A percentile compares a stretch with the other conserved stretches of the same genome.
These are phyloP conservation scores for Rhyacichthys aspro DNA, from an alignment of 2,797 vertebrate species.

Conservation along the genomic window DNA sequence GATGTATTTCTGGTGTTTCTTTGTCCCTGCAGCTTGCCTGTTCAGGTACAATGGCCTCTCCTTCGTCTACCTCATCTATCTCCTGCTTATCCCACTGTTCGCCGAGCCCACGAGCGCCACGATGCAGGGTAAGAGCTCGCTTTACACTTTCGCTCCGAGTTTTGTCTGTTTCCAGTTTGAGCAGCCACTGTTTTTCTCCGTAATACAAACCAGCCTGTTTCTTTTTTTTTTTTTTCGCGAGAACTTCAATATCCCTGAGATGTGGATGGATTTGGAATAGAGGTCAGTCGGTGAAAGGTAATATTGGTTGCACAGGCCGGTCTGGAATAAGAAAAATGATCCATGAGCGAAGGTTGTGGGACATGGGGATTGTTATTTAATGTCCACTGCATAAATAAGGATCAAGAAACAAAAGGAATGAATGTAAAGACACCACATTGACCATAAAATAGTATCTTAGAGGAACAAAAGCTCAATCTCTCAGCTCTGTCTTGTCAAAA, in stretches of 20 bases:
- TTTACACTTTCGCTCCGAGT: neutral
- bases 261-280: constrained; percentile 57
- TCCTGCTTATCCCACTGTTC: constrained; percentile 96
- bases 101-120: constrained; percentile 92
- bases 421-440: neutral
- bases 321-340: constrained; percentile 60
- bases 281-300: constrained; percentile 50
- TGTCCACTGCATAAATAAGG: constrained; percentile 16
- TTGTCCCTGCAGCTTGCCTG: constrained; percentile 86
- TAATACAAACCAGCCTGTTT: constrained; percentile 58
- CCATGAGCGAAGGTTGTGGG: constrained; percentile 19
- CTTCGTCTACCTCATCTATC: constrained; percentile 98
- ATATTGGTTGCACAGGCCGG: constrained; percentile 46
- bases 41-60: constrained; percentile 98
- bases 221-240: constrained; percentile 24
- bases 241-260: constrained; percentile 54
- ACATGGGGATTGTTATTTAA: constrained; percentile 20
- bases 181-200: constrained; percentile 35
- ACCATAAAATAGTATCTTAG: too few relatives aligned
- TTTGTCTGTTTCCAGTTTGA: constrained; percentile 34
- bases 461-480: too few relatives aligned
- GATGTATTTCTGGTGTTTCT: constrained; percentile 20
- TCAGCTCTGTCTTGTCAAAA: too few relatives aligned
- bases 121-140: constrained; percentile 90
- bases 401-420: neutral